Evolutionary conservation across 2,888 invertebrate species (phyloP).

Genomic region (Pristionchus mayeri): DNA sequence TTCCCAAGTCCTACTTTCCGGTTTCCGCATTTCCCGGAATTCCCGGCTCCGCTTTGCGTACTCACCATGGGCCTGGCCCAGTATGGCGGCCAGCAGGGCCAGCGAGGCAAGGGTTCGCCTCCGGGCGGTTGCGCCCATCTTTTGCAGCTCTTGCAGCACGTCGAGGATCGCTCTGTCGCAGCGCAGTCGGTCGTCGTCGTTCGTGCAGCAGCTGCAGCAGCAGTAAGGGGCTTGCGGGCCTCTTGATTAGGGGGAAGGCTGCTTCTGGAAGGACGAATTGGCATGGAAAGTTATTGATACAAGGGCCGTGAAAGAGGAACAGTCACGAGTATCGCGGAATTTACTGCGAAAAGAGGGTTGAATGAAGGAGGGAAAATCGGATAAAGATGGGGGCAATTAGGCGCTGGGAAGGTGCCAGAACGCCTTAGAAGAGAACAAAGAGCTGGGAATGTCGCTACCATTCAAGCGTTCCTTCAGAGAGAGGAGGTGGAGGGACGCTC

Average conservation of each 20-base stretch:
- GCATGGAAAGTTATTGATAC: too few relatives aligned
- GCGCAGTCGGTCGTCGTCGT: background rate
- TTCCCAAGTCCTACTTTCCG: too few relatives aligned
- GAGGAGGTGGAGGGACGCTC: background rate
- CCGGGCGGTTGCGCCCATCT: background rate
- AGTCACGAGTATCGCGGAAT: background rate
- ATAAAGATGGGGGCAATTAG: background rate
- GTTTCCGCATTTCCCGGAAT: background rate
- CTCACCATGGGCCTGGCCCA: conserved; percentile 3
- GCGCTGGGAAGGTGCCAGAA: background rate
- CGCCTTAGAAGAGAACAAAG: background rate
- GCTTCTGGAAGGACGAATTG: background rate
- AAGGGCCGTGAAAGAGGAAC: background rate
- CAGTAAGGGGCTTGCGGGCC: background rate
- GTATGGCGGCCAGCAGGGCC: background rate
- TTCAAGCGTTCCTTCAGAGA: background rate
- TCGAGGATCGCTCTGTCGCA: background rate
- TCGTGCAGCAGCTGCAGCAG: conserved; percentile 30
- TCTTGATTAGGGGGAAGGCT: background rate
- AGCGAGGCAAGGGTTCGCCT: background rate
- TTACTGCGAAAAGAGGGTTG: background rate
- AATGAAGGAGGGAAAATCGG: background rate
- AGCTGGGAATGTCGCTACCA: background rate
- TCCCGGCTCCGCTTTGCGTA: background rate
- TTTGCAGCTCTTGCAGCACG: background rate